Base-by-base conservation (phyloP, 2,888 invertebrate genomes). In the Drosophila parthenogenetica region DNA sequence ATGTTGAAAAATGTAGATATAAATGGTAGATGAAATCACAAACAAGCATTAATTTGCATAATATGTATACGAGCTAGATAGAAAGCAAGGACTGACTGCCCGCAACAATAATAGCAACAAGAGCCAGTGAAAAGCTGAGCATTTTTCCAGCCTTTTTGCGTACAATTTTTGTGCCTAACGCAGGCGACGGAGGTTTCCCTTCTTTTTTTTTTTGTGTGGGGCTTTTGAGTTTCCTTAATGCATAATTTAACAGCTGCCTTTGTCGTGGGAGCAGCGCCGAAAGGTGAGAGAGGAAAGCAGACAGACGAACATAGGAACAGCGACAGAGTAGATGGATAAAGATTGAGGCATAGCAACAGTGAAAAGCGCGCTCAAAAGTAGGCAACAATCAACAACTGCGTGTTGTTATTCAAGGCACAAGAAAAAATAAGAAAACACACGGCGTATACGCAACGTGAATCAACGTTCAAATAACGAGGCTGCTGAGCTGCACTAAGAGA, bases 361-460 rank as follows among this genome's bases (percentile, higher is more conserved):
- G 35, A 16, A 57, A 42, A 49, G 40, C 60, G 48, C 55, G 72
- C 85, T 60, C 64, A 73, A 69, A 88, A 79, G 81, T 77, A 77
- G 88, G 81, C 77, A 88, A 89, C 84, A 86, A 79, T 79, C 89
- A 85, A 77, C 75, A 89, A 79, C 80, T 81, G 78, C 67, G 84
- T 78, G 78, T 84, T 84, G 84, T 88, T 88, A 83, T 86, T 82
- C 88, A 80, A 71, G 57, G 89, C 87, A 87, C 87, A 86, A 68
- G 45, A 48, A 48, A 22, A 57, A 54, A 51, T 45, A 35, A 13
- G 13, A 13, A 48, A 50, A 65, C 59, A 57, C 69, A 61, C 73
- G 59, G 64, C 77, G 59, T 60, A 67, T 54, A 68, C 58, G 63
- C 50, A 69, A 61, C 40, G 42, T 43, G 58, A 53, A 57, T 65